These are phyloP conservation scores for Bufo gargarizans DNA, from an alignment of 2,113 vertebrate genomes.

Conservation along the genomic window DNA sequence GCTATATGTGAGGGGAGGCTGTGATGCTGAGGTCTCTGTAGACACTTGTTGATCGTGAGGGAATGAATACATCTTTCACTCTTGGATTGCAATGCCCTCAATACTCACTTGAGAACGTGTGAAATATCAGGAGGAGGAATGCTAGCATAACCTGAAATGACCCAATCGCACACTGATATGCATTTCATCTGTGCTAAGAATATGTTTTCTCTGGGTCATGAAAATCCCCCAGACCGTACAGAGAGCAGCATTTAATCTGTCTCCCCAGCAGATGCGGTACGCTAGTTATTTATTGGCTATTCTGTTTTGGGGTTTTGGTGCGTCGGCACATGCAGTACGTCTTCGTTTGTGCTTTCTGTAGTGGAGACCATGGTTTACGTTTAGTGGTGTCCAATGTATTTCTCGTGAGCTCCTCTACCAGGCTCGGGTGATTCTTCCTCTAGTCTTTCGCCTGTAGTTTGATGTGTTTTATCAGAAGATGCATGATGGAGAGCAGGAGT, in stretches of 20 bases:
- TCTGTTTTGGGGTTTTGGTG: slow-evolving; percentile 7
- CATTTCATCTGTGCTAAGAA: slow-evolving; percentile 45
- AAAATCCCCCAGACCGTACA: slow-evolving; percentile 33
- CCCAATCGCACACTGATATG: slow-evolving; percentile 39
- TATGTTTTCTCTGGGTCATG: slow-evolving; percentile 38
- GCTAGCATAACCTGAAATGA: slow-evolving; percentile 48
- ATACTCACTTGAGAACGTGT: slow-evolving; percentile 48
- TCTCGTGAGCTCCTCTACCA: neutral
- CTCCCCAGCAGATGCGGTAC: slow-evolving; percentile 7
- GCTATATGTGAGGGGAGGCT: slow-evolving; percentile 16
- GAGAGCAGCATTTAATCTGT: slow-evolving; percentile 11
- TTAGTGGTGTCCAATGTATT: neutral
- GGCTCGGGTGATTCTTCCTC: neutral
- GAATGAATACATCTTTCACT: slow-evolving; percentile 49
- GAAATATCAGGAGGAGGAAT: slow-evolving; percentile 42
- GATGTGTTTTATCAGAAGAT: neutral
- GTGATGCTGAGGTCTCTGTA: slow-evolving; percentile 7
- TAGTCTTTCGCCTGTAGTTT: neutral
- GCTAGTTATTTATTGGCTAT: slow-evolving; percentile 14
- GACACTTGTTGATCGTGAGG: slow-evolving; percentile 30
- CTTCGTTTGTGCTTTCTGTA: neutral
- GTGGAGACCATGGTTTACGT: neutral
- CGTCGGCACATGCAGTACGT: neutral
- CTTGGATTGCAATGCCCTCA: slow-evolving; percentile 21
- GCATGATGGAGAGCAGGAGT: neutral